phyloP scores from a whole-genome alignment of 2,797 vertebrate genomes.

The Coluber constrictor region DNA sequence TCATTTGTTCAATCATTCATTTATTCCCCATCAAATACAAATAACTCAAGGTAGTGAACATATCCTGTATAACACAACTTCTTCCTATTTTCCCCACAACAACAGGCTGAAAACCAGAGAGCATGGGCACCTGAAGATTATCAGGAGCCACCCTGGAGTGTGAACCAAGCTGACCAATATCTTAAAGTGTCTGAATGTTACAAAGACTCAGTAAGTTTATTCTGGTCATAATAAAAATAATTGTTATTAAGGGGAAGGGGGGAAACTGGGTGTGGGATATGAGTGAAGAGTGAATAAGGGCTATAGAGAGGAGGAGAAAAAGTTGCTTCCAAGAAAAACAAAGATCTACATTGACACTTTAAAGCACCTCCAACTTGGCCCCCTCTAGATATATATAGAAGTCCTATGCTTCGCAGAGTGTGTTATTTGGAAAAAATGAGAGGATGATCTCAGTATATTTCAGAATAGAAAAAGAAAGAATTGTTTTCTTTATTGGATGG shows the following conservation, averaged over 20 bases:
- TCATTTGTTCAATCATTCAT: not conserved
- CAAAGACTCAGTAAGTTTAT: slow-evolving; percentile 1
- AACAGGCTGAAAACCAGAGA: not conserved
- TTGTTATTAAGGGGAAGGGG: not conserved
- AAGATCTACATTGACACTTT: not conserved
- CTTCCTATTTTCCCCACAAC: not conserved
- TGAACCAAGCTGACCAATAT: not conserved
- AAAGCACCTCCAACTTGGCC: not conserved
- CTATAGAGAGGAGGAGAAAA: not conserved
- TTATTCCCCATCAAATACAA: not conserved
- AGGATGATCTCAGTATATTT: not conserved
- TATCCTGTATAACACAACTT: not conserved
- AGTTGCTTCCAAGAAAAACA: not conserved
- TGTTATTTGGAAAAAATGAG: not conserved
- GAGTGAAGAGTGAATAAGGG: not conserved
- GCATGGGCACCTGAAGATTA: slow-evolving; percentile 15
- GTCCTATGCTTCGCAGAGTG: not conserved
- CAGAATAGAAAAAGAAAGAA: not conserved
- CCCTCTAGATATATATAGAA: not conserved
- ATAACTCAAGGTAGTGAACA: not conserved
- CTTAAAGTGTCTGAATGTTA: not conserved
- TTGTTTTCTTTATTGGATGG: not conserved
- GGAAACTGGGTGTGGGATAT: not conserved
- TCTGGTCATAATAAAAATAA: no score
- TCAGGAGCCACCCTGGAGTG: not conserved